Evolutionary conservation across 2,888 invertebrate genomes (phyloP).

Genomic region (Drosophila hamatofila): DNA sequence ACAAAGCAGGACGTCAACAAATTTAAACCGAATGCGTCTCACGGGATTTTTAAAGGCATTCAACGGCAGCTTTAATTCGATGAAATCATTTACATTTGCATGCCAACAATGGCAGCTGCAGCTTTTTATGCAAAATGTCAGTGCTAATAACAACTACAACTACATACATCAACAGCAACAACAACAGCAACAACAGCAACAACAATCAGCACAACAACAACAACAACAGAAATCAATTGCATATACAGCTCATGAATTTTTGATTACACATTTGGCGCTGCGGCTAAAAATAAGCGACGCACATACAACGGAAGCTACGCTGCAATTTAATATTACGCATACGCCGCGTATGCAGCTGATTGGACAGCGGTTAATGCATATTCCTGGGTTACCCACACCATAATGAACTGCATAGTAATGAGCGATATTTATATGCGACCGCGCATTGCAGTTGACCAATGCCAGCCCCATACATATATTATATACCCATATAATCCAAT

Average conservation of each 20-base stretch:
- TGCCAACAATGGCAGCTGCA: conserved; percentile 25
- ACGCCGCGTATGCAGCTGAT: conserved; percentile 68
- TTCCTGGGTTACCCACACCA: conserved; percentile 35
- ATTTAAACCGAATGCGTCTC: conserved; percentile 9
- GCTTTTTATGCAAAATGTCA: conserved; percentile 42
- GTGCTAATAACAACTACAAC: conserved; percentile 38
- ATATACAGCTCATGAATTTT: conserved; percentile 75
- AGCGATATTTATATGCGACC: conserved; percentile 29
- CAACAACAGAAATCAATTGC: conserved; percentile 21
- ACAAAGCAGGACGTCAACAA: background rate
- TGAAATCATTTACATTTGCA: conserved; percentile 65
- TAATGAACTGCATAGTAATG: conserved; percentile 46
- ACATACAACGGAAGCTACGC: conserved; percentile 63
- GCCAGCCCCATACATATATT: background rate
- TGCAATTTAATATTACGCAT: conserved; percentile 75
- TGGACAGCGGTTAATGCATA: conserved; percentile 70
- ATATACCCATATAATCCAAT: conserved; percentile 13
- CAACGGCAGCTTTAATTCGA: conserved; percentile 44
- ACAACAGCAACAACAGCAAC: conserved; percentile 23
- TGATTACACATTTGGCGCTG: conserved; percentile 76
- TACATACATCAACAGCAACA: conserved; percentile 15
- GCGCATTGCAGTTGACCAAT: conserved; percentile 1
- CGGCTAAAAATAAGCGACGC: conserved; percentile 53
- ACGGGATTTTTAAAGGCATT: conserved; percentile 3
- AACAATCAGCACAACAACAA: background rate